These are phyloP conservation scores for Climacteris rufus DNA, from an alignment of 2,113 vertebrate genomes.

Conservation along the genomic window DNA sequence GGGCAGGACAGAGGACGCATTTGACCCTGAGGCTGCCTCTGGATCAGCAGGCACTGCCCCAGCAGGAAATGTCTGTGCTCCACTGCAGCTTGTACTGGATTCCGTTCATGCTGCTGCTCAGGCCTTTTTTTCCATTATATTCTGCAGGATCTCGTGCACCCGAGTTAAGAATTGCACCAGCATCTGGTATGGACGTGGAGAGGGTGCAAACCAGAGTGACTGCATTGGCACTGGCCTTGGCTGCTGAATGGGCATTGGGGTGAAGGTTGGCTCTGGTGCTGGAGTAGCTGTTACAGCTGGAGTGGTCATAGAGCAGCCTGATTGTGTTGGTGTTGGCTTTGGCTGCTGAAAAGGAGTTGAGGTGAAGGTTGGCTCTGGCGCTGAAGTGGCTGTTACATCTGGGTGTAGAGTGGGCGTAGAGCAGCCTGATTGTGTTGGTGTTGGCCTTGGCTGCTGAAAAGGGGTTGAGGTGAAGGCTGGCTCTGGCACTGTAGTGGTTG, in stretches of 20 bases:
- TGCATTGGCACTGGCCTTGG: not conserved
- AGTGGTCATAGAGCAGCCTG: not conserved
- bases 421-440: not conserved
- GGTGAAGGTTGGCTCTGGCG: not conserved
- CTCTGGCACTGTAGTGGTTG: not conserved
- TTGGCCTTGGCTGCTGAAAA: not conserved
- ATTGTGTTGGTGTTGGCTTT: not conserved
- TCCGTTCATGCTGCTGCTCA: not conserved
- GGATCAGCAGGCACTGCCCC: not conserved
- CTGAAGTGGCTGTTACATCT: not conserved
- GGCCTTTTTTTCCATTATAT: not conserved
- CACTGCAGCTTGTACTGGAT: not conserved
- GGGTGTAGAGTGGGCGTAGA: not conserved
- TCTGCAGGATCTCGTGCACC: not conserved
- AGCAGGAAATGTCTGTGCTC: not conserved
- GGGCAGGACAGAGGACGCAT: not conserved
- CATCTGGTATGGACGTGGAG: not conserved
- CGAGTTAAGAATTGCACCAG: not conserved
- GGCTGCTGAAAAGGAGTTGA: not conserved
- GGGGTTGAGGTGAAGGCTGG: not conserved
- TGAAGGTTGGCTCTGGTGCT: not conserved
- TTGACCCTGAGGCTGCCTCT: not conserved
- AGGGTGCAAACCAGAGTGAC: rapidly evolving
- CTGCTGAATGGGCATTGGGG: not conserved
- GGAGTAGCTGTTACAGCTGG: not conserved